Evolutionary conservation across 1,140 invertebrate genomes (phyloP).

Genomic region (Macrostomum lignano): DNA sequence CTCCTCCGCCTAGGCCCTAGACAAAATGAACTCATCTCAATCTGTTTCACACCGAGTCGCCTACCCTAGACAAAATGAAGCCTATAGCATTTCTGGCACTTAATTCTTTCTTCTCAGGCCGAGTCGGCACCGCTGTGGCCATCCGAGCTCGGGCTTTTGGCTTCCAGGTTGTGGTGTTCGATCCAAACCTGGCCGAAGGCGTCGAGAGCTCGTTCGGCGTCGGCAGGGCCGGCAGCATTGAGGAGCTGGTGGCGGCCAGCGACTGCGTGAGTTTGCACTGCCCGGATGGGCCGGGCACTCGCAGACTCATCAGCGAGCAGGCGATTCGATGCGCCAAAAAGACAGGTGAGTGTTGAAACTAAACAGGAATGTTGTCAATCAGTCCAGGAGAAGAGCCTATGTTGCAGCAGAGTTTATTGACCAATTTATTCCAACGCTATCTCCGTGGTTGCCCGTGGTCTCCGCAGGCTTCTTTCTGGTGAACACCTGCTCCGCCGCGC

Average conservation of each 20-base stretch:
- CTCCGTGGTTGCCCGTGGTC: too few relatives aligned
- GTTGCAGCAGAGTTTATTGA: too few relatives aligned
- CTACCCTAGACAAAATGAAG: too few relatives aligned
- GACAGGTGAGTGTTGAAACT: too few relatives aligned
- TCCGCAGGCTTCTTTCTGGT: constrained; percentile 61
- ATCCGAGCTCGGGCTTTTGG: constrained; percentile 65
- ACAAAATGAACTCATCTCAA: too few relatives aligned
- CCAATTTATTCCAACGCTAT: too few relatives aligned
- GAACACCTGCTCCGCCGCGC: constrained; percentile 69
- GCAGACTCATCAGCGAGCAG: constrained; percentile 70
- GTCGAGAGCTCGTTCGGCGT: constrained; percentile 54
- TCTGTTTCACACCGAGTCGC: too few relatives aligned
- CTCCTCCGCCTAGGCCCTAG: too few relatives aligned
- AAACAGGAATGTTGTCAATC: too few relatives aligned
- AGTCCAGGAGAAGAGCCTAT: too few relatives aligned
- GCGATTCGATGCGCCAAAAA: constrained; percentile 68
- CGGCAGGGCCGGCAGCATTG: too few relatives aligned
- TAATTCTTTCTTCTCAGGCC: constrained; percentile 31
- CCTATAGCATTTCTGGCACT: too few relatives aligned
- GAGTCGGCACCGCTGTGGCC: constrained; percentile 65
- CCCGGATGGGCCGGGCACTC: constrained; percentile 69
- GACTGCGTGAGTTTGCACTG: constrained; percentile 76
- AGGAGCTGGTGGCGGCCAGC: constrained; percentile 60
- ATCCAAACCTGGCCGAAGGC: constrained; percentile 63
- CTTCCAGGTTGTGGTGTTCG: constrained; percentile 73